Percentiles rank a stretch among this genome's conserved stretches.
These are phyloP conservation scores for Sarcophaga caerulescens DNA, from an alignment of 2,888 invertebrate genomes.

Conservation along the genomic window DNA sequence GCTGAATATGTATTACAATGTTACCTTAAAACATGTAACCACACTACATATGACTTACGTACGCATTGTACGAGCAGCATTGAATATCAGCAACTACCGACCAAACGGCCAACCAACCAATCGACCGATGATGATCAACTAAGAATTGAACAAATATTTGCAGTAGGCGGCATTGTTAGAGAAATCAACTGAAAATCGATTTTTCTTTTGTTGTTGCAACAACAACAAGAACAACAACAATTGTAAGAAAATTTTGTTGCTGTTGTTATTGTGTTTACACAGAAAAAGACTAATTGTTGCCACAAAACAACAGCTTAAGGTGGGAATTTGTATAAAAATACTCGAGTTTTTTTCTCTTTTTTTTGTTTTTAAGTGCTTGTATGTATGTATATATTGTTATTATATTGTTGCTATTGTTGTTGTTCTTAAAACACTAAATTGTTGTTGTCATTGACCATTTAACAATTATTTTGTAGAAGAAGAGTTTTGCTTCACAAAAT, in stretches of 20 bases:
- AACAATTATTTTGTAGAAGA: slow-evolving; percentile 17
- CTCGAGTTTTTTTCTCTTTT: not conserved
- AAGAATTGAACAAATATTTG: slow-evolving; percentile 59
- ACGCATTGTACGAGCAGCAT: slow-evolving; percentile 32
- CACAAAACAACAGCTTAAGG: slow-evolving; percentile 65
- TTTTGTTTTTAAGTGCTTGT: not conserved
- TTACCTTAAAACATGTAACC: slow-evolving; percentile 33
- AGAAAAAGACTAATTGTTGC: slow-evolving; percentile 67
- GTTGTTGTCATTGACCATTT: slow-evolving; percentile 47
- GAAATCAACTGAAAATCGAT: slow-evolving; percentile 55
- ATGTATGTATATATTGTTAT: not conserved
- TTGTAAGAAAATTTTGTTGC: slow-evolving; percentile 33
- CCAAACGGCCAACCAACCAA: not conserved
- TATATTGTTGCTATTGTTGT: not conserved
- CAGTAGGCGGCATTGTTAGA: slow-evolving; percentile 66
- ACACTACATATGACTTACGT: slow-evolving; percentile 11
- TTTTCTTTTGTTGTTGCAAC: slow-evolving; percentile 21
- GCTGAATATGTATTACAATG: slow-evolving; percentile 25
- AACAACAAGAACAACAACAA: slow-evolving; percentile 23
- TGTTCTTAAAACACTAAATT: slow-evolving; percentile 2
- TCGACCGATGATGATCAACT: not conserved
- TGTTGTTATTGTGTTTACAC: slow-evolving; percentile 59
- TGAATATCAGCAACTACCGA: slow-evolving; percentile 59
- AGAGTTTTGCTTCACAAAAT: slow-evolving; percentile 30
- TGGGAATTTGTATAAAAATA: slow-evolving; percentile 65